A percentile compares a stretch with the other conserved stretches of the same genome.
Evolutionary conservation across 2,888 invertebrate species (phyloP).

Genomic region (Xestobium rufovillosum): DNA sequence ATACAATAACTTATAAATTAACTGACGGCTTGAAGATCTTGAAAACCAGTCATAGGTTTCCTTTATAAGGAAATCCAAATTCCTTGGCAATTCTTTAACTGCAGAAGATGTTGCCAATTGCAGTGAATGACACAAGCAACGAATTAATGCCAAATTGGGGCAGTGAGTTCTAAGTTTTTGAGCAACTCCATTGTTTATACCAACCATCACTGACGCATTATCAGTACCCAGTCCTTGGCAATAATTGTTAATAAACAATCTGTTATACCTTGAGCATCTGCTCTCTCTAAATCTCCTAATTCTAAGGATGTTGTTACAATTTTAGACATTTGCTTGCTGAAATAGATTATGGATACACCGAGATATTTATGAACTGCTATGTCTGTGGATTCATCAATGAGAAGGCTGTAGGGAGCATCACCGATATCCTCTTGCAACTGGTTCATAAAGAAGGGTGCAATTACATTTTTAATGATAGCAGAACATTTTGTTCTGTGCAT

Average conservation of each 20-base stretch:
- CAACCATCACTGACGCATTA: constrained; percentile 35
- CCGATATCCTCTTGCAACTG: constrained; percentile 22
- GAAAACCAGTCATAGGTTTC: constrained; percentile 33
- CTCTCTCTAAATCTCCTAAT: constrained; percentile 14
- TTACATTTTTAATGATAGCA: constrained; percentile 21
- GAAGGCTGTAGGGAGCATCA: constrained; percentile 22
- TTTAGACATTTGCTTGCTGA: constrained; percentile 15
- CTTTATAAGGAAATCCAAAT: constrained; percentile 17
- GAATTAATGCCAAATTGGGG: constrained; percentile 21
- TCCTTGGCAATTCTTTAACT: constrained; percentile 8
- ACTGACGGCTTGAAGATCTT: constrained; percentile 22
- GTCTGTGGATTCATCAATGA: constrained; percentile 29
- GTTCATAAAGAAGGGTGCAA: constrained; percentile 18
- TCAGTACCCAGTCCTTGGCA: constrained; percentile 33
- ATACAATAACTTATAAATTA: constrained; percentile 21
- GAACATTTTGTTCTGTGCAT: constrained; percentile 26
- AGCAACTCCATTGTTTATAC: constrained; percentile 34
- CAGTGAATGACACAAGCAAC: constrained; percentile 7
- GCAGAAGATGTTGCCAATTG: constrained; percentile 4
- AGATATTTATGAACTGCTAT: constrained; percentile 22
- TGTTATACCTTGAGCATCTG: constrained; percentile 19
- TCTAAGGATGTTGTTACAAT: constrained; percentile 20
- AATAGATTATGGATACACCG: constrained; percentile 22
- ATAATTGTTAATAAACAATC: constrained; percentile 9
- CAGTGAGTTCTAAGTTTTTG: constrained; percentile 29